A percentile compares a stretch with the other conserved stretches of the same genome.
Evolutionary conservation across 2,797 vertebrate genomes (phyloP).

Genomic region (Phaenicophaeus curvirostris): DNA sequence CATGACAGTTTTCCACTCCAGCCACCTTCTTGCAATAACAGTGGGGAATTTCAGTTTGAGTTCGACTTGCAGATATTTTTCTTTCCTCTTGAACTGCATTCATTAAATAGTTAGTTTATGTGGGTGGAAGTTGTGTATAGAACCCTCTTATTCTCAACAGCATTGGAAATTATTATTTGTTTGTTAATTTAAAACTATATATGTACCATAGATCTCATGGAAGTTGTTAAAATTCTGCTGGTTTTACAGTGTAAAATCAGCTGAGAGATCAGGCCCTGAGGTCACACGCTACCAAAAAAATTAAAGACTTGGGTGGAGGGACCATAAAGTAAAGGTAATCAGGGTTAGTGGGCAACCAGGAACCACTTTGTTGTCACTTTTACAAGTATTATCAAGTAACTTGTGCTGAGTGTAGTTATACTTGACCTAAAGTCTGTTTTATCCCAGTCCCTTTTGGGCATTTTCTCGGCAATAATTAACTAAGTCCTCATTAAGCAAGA

Average conservation of each 20-base stretch:
- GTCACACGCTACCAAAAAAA: neutral
- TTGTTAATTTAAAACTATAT: neutral
- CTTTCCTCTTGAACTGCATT: neutral
- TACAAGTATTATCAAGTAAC: neutral
- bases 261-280: neutral
- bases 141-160: neutral
- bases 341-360: neutral
- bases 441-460: neutral
- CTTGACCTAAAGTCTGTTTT: neutral
- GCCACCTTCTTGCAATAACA: neutral
- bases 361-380: accelerated
- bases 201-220: neutral
- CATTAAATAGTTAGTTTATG: neutral
- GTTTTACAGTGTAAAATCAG: neutral
- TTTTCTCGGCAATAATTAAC: neutral
- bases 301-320: neutral
- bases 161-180: neutral
- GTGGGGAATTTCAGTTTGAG: neutral
- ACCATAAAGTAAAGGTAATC: neutral
- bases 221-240: neutral
- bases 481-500: neutral
- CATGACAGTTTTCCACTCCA: neutral
- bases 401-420: neutral
- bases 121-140: neutral
- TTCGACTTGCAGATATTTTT: neutral